Evolutionary conservation across 2,113 vertebrate species (phyloP), one percentile per base, ranked within the genome.

Genomic region (Anas platyrhynchos): DNA sequence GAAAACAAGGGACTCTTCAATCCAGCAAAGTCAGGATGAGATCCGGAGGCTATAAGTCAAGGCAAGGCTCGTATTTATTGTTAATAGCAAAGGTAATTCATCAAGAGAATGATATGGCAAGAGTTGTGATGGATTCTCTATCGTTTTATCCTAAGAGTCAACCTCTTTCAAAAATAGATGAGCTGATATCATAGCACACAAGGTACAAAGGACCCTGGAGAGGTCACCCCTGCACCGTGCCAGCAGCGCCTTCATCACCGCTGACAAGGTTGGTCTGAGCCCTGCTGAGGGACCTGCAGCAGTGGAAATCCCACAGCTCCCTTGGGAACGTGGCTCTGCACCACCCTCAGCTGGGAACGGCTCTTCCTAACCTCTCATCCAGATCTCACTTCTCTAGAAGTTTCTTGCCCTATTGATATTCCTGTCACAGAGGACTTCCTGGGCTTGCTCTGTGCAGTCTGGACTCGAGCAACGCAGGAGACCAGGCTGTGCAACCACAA

Each of bases 111-210:
- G 25, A 91, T 46, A 78, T 29, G 56, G 73, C 68, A 86, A 82
- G 69, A 68, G 11, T 41, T 86, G 29, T 95, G 92, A 96, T 73
- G 31, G 80, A 95, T 94, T 93, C 54, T 23, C 66, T 78, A 94
- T 79, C 31, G 46, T 54, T 75, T 82, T 78, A 90, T 44, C 66
- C 62, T 81, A 68, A 78, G 14, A 91, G 54, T 23, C 83, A 94
- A 81, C 54, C 44, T 92, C 62, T 91, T 81, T 95, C 83, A 84
- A 92, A 96, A 95, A 86, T 13, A 92, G 89, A 97, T 89, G 81
- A 93, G 86, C 48, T 82, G 93, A 69, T 94, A 94, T 27, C 86
- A 81, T 23, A 67, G 62, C 8, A 5, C 48, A 87, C 31, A 68
- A 22, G 73, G 91, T 84, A 88, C 73, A 79, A 82, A 58, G 62